Evolutionary conservation across 2,113 vertebrate genomes (phyloP).

Genomic region (Tilapia sparmanii): DNA sequence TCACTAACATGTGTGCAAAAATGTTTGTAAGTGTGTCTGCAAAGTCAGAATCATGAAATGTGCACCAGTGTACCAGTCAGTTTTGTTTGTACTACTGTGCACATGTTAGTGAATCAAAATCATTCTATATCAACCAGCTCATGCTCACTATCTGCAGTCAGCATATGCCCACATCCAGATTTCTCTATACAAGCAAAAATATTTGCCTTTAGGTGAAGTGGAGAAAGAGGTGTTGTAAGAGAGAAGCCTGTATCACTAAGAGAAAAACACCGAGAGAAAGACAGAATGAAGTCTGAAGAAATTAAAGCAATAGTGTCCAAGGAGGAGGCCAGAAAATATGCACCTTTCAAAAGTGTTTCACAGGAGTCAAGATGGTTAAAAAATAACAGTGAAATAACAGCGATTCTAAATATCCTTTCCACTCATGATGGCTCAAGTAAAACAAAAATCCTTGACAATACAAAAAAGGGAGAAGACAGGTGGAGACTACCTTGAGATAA

Average conservation of each 20-base stretch:
- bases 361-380: background rate
- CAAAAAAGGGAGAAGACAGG: background rate
- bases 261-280: background rate
- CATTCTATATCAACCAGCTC: background rate
- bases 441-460: background rate
- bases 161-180: background rate
- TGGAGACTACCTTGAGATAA: background rate
- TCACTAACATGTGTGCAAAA: background rate
- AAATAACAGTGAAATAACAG: background rate
- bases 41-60: background rate
- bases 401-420: background rate
- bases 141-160: background rate
- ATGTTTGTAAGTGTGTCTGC: accelerated
- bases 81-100: background rate
- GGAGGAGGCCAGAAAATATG: background rate
- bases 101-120: background rate
- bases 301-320: background rate
- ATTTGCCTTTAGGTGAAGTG: background rate
- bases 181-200: background rate
- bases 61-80: background rate
- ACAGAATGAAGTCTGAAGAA: background rate
- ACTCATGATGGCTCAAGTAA: background rate
- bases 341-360: background rate
- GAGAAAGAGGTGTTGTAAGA: background rate
- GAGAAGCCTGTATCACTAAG: background rate